Base-by-base conservation (phyloP, 2,113 vertebrate species). In the Anarhynchus alexandrinus region DNA sequence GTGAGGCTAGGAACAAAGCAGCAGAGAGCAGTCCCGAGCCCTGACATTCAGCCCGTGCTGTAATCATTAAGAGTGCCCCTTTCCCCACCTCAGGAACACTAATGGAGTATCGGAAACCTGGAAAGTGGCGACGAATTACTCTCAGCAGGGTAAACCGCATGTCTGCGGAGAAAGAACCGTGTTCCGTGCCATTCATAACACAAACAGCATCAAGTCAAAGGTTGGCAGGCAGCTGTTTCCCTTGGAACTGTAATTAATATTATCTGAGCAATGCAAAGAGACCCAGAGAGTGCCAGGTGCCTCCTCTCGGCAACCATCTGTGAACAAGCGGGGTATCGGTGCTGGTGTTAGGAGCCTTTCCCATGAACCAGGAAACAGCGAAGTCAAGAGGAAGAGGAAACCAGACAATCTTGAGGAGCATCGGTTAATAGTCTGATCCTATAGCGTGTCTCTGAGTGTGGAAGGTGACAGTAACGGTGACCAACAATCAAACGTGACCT, bases 251-350 rank as follows among this genome's bases (percentile, higher is more conserved):
- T 86, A 81, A 93, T 94, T 81, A 84, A 77, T 61, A 47, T 69
- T 42, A 86, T 86, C 81, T 27, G 71, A 82, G 81, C 81, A 38
- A 57, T 15, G 61, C 62, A 34, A 26, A 84, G 90, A 77, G 70
- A 61, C 17, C 38, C 52, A 20, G 38, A 22, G 79, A 86, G 81
- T 18, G 67, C 59, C 88, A 92, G 81, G 67, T 93, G 84, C 10
- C 80, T 85, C 90, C 80, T 94, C 87, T 94, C 45, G 2, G 59
- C 73, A 86, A 15, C 84, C 93, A 93, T 49, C 90, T 91, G 89
- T 30, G 67, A 73, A 45, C 62, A 30, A 27, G 72, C 43, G 40
- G 64, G 81, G 58, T 21, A 10, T 11, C 5, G 12, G 45, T 40
- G 57, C 66, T 55, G 71, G 2, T 10, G 9, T 15, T 47, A 34